Evolutionary conservation across 2,797 vertebrate species (phyloP).

Genomic region (Podarcis siculus): DNA sequence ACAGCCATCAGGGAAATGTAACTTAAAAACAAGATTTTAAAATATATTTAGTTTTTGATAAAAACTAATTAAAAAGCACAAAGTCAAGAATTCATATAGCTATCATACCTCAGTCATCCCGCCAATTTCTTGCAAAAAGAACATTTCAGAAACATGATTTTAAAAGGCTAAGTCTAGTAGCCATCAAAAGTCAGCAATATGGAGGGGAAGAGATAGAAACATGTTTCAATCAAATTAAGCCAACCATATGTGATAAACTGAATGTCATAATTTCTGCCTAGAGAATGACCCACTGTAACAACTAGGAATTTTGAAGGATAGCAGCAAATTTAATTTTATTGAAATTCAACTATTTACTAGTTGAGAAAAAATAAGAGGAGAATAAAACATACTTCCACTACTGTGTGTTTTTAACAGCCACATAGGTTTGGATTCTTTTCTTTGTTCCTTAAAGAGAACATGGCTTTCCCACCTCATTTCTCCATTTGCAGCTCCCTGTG

Average conservation of each 20-base stretch:
- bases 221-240: not conserved
- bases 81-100: not conserved
- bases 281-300: not conserved
- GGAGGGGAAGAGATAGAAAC: not conserved
- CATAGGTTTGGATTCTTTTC: not conserved
- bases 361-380: not conserved
- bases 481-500: not conserved
- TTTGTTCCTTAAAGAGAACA: not conserved
- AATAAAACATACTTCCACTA: not conserved
- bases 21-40: not conserved
- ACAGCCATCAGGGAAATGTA: not conserved
- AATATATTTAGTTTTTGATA: not conserved
- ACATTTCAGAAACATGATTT: not conserved
- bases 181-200: not conserved
- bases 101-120: not conserved
- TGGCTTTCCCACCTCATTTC: not conserved
- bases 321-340: not conserved
- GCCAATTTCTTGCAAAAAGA: not conserved
- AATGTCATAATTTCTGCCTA: not conserved
- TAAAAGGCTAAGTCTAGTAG: not conserved
- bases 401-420: not conserved
- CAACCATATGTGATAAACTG: not conserved
- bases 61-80: not conserved
- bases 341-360: not conserved
- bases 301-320: not conserved